A percentile compares a stretch with the other conserved stretches of the same genome.
Evolutionary conservation across 2,888 invertebrate genomes (phyloP).

Genomic region (Clepsis dumicolana): DNA sequence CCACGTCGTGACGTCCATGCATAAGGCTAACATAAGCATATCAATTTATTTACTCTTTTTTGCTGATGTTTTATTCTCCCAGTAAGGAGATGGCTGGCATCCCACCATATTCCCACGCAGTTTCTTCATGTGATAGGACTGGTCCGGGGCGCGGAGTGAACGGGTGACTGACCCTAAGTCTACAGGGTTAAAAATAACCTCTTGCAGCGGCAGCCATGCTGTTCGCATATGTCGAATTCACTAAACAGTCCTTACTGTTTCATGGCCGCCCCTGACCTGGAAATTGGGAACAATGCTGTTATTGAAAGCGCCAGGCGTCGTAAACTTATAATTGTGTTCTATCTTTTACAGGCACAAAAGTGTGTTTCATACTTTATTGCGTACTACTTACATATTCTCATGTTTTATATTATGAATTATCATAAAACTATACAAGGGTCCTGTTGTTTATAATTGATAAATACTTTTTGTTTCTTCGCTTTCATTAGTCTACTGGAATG

Average conservation of each 20-base stretch:
- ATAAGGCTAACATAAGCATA: conserved; percentile 31
- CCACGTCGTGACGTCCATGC: conserved; percentile 46
- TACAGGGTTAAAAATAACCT: conserved; percentile 85
- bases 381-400: not conserved
- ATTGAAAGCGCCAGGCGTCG: conserved; percentile 23
- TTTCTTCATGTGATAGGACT: conserved; percentile 83
- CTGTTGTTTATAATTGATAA: not conserved
- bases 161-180: conserved; percentile 84
- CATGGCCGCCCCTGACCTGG: conserved; percentile 84
- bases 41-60: conserved; percentile 50
- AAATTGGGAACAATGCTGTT: conserved; percentile 65
- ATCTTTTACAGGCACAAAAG: conserved; percentile 21
- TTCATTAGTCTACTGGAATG: not conserved
- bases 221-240: conserved; percentile 85
- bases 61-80: conserved; percentile 57
- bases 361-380: conserved; percentile 14
- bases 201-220: conserved; percentile 80
- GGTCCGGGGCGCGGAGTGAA: conserved; percentile 77
- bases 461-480: not conserved
- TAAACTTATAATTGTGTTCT: conserved; percentile 22
- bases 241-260: conserved; percentile 84
- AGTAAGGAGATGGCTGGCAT: conserved; percentile 65
- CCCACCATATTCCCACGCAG: conserved; percentile 81
- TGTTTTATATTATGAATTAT: not conserved
- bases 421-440: not conserved